Conservation (phyloP, 2,888 invertebrate species). For the Stenotaenia linearis region DNA sequence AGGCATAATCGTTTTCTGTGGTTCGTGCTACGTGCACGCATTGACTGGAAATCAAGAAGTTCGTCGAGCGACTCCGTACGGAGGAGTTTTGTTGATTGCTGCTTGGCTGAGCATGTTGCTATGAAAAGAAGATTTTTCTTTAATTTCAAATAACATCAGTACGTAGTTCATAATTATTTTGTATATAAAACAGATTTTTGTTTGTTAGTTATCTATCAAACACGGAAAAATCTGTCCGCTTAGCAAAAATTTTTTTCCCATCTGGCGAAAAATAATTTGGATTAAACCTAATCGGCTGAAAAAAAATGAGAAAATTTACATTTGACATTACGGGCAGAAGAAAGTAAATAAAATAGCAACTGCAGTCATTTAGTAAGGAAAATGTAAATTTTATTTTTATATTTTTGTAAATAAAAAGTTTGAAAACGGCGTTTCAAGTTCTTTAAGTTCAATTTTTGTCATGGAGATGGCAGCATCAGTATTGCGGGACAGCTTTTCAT, state of each 20-base stretch:
- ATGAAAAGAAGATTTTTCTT: conserved; percentile 43
- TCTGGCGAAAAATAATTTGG: neutral
- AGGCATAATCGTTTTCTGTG: conserved; percentile 78
- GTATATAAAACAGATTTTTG: neutral
- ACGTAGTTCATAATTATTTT: neutral
- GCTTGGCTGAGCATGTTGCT: conserved; percentile 80
- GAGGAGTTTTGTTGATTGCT: conserved; percentile 79
- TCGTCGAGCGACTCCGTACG: conserved; percentile 73
- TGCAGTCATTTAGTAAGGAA: neutral
- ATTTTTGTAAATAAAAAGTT: neutral
- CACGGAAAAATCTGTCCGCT: neutral
- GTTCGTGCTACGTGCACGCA: conserved; percentile 83
- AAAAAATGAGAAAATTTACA: neutral
- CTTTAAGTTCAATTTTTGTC: too few species aligned
- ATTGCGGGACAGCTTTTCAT: too few species aligned
- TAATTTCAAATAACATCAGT: neutral
- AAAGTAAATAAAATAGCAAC: neutral
- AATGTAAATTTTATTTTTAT: neutral
- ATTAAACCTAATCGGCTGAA: neutral
- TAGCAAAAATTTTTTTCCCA: neutral
- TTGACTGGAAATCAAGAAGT: conserved; percentile 71
- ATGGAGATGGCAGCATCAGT: too few species aligned
- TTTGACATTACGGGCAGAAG: neutral
- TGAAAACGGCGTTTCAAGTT: too few species aligned
- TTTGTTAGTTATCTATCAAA: neutral